Evolutionary conservation across 2,797 vertebrate genomes (phyloP).

Genomic region (Darevskia mixta): DNA sequence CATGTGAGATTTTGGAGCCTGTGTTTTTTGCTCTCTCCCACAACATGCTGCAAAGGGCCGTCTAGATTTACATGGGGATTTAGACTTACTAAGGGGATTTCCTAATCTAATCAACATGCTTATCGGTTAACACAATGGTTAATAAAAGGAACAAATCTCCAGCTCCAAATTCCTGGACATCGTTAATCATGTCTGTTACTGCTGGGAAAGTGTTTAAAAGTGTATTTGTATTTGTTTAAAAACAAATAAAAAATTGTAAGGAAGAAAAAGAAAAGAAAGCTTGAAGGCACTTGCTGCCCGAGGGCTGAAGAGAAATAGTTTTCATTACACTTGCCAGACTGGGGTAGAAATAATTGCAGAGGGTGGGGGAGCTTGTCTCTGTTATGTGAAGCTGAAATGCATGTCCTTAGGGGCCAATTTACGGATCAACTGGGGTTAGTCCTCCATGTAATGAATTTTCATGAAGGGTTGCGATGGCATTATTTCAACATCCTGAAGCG

Average conservation of each 20-base stretch:
- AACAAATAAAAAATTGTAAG: no score
- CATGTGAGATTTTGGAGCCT: not conserved
- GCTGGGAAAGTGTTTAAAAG: no score
- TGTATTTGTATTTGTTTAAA: no score
- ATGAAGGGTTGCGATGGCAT: not conserved
- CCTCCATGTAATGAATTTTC: not conserved
- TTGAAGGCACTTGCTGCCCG: slow-evolving; percentile 8
- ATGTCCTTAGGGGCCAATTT: slow-evolving; percentile 1
- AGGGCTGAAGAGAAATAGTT: slow-evolving; percentile 29
- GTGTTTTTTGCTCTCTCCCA: not conserved
- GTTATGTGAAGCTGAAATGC: slow-evolving; percentile 8
- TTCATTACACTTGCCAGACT: slow-evolving; percentile 26
- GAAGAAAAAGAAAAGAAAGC: not conserved
- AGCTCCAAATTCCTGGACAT: not conserved
- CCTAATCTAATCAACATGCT: slow-evolving; percentile 9
- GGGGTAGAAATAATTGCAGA: slow-evolving; percentile 1
- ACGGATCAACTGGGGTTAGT: not conserved
- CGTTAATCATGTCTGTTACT: slow-evolving; percentile 23
- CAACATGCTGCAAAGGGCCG: not conserved
- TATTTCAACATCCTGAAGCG: not conserved
- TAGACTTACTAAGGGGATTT: slow-evolving; percentile 27
- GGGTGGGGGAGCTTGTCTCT: not conserved
- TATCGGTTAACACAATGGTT: slow-evolving; percentile 16
- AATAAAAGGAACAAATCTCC: slow-evolving; percentile 30
- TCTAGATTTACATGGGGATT: slow-evolving; percentile 23